Conservation (phyloP, 2,113 vertebrate species). For the Tragelaphus imberbis region DNA sequence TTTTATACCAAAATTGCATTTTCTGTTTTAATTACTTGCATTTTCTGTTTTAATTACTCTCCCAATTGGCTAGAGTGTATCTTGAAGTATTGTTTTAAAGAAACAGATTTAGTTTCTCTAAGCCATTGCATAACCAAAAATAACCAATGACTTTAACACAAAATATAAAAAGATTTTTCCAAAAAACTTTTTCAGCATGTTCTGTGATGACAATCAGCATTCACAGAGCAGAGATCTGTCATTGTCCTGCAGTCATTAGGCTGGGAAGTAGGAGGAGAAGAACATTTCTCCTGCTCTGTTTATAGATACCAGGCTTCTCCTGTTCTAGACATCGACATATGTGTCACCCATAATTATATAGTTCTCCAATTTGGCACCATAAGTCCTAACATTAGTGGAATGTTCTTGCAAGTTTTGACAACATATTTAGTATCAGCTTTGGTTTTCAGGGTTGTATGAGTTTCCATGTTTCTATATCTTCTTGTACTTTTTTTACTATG, state of each 20-base stretch:
- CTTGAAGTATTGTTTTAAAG: neutral
- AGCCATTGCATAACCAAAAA: neutral
- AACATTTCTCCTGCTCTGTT: neutral
- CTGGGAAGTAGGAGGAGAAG: neutral
- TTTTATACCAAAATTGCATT: neutral
- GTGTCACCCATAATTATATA: neutral
- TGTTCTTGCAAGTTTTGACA: neutral
- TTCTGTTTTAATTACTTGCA: neutral
- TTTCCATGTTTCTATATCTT: conserved; percentile 3
- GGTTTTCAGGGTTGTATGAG: neutral
- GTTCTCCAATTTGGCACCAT: neutral
- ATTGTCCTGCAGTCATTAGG: neutral
- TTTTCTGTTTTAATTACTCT: neutral
- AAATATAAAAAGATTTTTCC: neutral
- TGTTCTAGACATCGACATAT: neutral
- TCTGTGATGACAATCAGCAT: neutral
- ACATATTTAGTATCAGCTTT: neutral
- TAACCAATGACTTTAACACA: neutral
- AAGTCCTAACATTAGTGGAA: neutral
- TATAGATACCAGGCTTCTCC: neutral
- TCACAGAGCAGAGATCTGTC: neutral
- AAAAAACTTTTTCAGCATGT: neutral
- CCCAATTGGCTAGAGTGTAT: neutral
- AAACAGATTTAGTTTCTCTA: neutral
- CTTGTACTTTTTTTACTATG: neutral